These are phyloP conservation scores for Chironomus striatipennis DNA, from an alignment of 1,140 invertebrate genomes.

Conservation along the genomic window DNA sequence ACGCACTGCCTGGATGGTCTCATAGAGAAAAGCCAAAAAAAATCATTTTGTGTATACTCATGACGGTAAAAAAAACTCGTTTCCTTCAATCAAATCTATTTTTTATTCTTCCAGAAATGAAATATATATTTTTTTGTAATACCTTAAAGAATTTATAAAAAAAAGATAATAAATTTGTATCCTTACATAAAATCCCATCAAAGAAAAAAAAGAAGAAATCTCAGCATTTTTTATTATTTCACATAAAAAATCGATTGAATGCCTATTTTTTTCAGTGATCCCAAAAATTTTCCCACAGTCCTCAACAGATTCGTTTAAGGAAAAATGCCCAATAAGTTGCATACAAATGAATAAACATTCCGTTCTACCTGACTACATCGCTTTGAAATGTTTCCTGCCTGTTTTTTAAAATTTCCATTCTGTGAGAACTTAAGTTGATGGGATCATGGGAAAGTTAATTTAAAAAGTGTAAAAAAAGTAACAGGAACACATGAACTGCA, in stretches of 20 bases:
- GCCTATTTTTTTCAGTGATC: neutral
- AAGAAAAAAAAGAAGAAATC: slow-evolving; percentile 15
- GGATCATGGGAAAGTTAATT: slow-evolving; percentile 9
- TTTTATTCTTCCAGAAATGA: neutral
- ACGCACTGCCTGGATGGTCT: slow-evolving; percentile 12
- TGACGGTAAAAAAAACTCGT: slow-evolving; percentile 17
- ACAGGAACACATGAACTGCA: neutral
- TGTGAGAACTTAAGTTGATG: neutral
- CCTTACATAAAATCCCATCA: slow-evolving; percentile 6
- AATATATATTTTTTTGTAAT: neutral
- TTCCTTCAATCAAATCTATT: slow-evolving; percentile 16
- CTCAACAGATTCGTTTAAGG: neutral
- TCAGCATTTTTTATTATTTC: neutral
- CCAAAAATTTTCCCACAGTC: slow-evolving; percentile 16
- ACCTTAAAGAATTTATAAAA: slow-evolving; percentile 10
- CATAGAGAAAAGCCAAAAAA: neutral
- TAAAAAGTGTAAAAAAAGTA: slow-evolving; percentile 14
- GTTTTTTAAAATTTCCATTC: neutral
- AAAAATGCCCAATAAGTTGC: too few relatives aligned
- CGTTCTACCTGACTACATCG: neutral
- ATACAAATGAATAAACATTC: neutral
- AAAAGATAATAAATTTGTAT: slow-evolving; percentile 21
- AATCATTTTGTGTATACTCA: neutral
- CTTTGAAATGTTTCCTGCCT: slow-evolving; percentile 21
- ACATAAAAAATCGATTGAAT: slow-evolving; percentile 14